Conservation (phyloP, 2,113 vertebrate species). For the Daphoenositta chrysoptera region DNA sequence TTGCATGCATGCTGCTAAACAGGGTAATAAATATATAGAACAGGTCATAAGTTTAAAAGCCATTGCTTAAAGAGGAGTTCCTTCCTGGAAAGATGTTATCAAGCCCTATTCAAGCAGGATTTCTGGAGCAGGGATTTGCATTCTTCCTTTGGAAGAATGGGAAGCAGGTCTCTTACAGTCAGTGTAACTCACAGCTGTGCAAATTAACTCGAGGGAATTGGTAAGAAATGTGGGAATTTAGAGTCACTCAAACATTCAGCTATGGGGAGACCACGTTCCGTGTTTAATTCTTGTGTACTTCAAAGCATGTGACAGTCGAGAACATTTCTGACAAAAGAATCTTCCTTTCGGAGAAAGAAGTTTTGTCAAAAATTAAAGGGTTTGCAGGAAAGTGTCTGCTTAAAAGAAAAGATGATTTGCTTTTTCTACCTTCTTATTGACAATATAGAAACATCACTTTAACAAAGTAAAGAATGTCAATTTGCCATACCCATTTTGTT, state of each 20-base stretch:
- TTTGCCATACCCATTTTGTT: background rate
- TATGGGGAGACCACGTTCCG: background rate
- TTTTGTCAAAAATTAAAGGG: constrained; percentile 43
- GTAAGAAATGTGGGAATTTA: background rate
- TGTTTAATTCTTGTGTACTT: background rate
- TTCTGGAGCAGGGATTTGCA: background rate
- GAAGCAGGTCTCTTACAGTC: background rate
- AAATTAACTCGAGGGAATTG: background rate
- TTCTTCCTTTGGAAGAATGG: background rate
- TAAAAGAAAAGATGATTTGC: background rate
- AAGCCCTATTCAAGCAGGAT: background rate
- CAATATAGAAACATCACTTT: constrained; percentile 8
- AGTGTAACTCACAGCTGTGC: background rate
- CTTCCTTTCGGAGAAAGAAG: background rate
- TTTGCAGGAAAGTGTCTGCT: constrained; percentile 2
- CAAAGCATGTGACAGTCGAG: background rate
- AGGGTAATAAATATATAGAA: background rate
- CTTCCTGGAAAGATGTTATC: constrained; percentile 33
- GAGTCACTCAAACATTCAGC: background rate
- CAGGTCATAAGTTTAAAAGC: background rate
- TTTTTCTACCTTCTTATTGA: constrained; percentile 15
- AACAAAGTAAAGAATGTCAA: constrained; percentile 15
- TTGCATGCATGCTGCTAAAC: background rate
- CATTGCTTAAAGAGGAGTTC: background rate
- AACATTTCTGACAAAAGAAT: constrained; percentile 29